Percentiles rank a stretch among this genome's conserved stretches.
Evolutionary conservation across 2,888 invertebrate species (phyloP).

Genomic region (Herminia tarsipennalis): DNA sequence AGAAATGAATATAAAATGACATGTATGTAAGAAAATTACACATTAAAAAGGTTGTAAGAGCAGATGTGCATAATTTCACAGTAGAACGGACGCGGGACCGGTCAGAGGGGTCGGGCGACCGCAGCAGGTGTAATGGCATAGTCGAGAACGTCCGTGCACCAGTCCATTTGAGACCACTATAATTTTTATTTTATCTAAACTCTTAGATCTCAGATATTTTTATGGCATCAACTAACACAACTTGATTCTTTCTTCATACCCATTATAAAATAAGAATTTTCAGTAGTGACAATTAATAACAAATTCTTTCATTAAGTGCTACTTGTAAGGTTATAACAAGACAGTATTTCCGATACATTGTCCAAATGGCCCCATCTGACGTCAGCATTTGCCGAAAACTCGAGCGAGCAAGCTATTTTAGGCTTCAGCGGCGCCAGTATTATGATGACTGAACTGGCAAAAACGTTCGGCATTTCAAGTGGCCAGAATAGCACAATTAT

Average conservation of each 20-base stretch:
- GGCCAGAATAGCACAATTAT: slow-evolving; percentile 52
- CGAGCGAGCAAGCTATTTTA: slow-evolving; percentile 66
- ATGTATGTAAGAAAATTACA: slow-evolving; percentile 25
- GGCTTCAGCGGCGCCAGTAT: slow-evolving; percentile 61
- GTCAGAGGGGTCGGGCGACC: slow-evolving; percentile 69
- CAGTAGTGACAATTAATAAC: no score
- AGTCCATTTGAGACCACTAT: slow-evolving; percentile 10
- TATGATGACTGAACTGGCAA: slow-evolving; percentile 70
- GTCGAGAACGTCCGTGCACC: slow-evolving; percentile 22
- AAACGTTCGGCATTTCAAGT: slow-evolving; percentile 68
- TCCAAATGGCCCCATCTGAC: slow-evolving; percentile 73
- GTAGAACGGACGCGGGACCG: slow-evolving; percentile 72
- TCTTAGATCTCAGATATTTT: no score
- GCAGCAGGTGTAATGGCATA: slow-evolving; percentile 70
- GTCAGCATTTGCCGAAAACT: slow-evolving; percentile 73
- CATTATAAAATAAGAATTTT: no score
- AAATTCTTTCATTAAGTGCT: no score
- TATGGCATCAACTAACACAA: slow-evolving; percentile 13
- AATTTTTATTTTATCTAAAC: slow-evolving; percentile 3
- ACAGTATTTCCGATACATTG: slow-evolving; percentile 54
- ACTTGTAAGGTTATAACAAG: slow-evolving; percentile 29
- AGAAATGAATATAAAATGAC: no score
- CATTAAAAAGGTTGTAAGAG: slow-evolving; percentile 44
- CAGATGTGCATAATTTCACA: slow-evolving; percentile 81
- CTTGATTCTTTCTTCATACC: no score